Conservation (phyloP, 1,140 invertebrate species). For the Vanessa tameamea region DNA sequence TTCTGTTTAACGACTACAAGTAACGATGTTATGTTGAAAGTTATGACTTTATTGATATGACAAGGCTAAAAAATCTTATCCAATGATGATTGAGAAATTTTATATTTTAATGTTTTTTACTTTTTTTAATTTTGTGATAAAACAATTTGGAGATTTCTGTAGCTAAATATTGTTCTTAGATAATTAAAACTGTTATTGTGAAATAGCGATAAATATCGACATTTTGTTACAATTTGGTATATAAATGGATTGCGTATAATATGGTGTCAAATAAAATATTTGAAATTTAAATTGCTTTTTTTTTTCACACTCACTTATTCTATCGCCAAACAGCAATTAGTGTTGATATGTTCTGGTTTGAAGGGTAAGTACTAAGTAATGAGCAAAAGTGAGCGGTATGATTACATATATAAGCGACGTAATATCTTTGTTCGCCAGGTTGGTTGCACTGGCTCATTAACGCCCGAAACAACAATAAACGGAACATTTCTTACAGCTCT, state of each 20-base stretch:
- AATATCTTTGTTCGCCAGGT: no score
- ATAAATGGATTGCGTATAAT: constrained; percentile 74
- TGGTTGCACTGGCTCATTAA: no score
- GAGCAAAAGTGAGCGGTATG: no score
- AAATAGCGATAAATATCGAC: constrained; percentile 44
- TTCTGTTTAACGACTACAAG: not conserved
- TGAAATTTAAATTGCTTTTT: constrained; percentile 46
- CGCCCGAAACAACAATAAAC: no score
- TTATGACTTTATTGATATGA: not conserved
- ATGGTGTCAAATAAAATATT: constrained; percentile 75
- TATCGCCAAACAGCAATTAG: no score
- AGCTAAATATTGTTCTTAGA: constrained; percentile 9
- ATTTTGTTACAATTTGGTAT: constrained; percentile 80
- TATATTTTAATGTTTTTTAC: not conserved
- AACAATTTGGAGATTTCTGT: constrained; percentile 3
- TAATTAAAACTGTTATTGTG: constrained; percentile 9
- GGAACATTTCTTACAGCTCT: no score
- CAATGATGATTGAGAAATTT: not conserved
- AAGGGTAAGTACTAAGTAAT: no score
- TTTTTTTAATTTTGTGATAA: not conserved
- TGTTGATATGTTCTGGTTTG: no score
- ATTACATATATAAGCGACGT: no score
- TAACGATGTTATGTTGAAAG: not conserved
- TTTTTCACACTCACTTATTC: no score
- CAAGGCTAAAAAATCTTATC: not conserved